Conservation (phyloP, 2,888 invertebrate species). For the Polymixis lichenea region DNA sequence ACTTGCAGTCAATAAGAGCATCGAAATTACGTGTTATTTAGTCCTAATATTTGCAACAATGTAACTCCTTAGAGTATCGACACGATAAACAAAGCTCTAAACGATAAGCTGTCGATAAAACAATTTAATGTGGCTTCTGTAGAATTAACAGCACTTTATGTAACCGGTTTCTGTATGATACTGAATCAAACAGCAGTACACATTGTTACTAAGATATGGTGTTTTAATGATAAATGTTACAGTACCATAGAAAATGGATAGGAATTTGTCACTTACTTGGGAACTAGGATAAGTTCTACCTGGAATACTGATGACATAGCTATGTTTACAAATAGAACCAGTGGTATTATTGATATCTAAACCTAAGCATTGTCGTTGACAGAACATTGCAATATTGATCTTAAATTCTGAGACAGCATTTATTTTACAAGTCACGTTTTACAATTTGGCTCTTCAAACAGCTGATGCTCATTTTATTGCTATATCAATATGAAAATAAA, state of each 20-base stretch:
- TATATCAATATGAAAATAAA: conserved; percentile 21
- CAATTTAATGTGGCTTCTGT: conserved; percentile 35
- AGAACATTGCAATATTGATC: no score
- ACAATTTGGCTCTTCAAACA: conserved; percentile 1
- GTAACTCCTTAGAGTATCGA: conserved; percentile 5
- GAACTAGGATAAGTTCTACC: not conserved
- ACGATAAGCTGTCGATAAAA: conserved; percentile 42
- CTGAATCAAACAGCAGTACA: not conserved
- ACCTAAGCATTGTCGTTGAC: not conserved
- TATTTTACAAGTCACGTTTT: not conserved
- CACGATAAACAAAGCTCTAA: conserved; percentile 30
- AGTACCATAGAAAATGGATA: not conserved
- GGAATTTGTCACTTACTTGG: not conserved
- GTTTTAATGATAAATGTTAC: conserved; percentile 1
- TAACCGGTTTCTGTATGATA: conserved; percentile 22
- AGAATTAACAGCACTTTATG: conserved; percentile 32
- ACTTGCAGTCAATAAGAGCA: conserved; percentile 3
- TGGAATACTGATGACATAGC: not conserved
- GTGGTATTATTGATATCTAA: not conserved
- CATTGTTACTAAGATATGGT: conserved; percentile 11
- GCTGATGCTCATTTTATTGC: conserved; percentile 17
- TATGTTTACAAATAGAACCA: not conserved
- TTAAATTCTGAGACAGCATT: not conserved
- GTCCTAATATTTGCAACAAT: conserved; percentile 13
- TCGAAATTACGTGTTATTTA: not conserved